Base-by-base conservation (phyloP, 2,888 invertebrate species). In the Pristionchus maxplancki region DNA sequence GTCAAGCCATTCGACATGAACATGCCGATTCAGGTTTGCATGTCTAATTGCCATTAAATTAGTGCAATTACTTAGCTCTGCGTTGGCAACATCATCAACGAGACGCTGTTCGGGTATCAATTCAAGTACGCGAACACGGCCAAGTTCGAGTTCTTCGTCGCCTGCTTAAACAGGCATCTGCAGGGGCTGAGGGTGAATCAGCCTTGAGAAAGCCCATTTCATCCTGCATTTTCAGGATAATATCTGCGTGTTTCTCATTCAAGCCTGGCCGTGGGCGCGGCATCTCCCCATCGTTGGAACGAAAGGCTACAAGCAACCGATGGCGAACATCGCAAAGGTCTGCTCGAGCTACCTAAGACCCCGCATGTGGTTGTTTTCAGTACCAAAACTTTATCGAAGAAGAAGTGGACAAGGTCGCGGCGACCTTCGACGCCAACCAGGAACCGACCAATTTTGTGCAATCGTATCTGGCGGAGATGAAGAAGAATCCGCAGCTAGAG, bases 41-140 rank as follows among this genome's bases (percentile, higher is more conserved):
- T 44, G 44, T 44, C 44, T 11, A n/a, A n/a, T n/a, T n/a, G n/a
- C n/a, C n/a, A n/a, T n/a, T n/a, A n/a, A n/a, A n/a, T n/a, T 1
- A 50, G 20, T 11, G 13, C n/a, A 50, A 20, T 15, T 64, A 62
- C 88, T 58, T 89, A 92, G 90, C 67, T 92, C 4, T 91, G 91
- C 50, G 90, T 93, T 13, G 91, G 90, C 17, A 93, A 93, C 84
- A 89, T 93, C 15, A 92, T 93, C 89, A 90, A 90, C 89, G 89
- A 91, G n/a, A 81, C 89, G 5, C 88, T 93, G 0, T 91, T 92
- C 78, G 92, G 92, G 13, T 90, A 89, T 74, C 89, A 89, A n/a
- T 91, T 89, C 88, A 85, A 84, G 1, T 88, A 90, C 62, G 74
- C 89, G 24, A 88, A 92, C 20, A 53, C 88, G 62, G 85, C 86